Evolutionary conservation across 2,113 vertebrate species (phyloP), one percentile per base, ranked within the genome.

Genomic region (Oceanodroma tethys): DNA sequence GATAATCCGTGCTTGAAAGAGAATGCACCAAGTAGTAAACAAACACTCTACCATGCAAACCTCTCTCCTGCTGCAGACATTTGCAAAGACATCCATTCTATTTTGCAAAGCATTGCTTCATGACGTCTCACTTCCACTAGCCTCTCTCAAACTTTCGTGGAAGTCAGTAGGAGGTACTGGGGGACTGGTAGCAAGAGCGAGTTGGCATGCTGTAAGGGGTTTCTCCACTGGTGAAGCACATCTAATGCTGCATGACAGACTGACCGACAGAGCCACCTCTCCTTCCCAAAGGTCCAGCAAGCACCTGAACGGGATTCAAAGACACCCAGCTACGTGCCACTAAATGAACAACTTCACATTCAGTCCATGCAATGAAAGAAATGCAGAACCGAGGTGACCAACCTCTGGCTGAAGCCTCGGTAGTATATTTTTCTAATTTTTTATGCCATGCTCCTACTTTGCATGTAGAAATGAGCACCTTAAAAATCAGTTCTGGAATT

Each of bases 401-500:
- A 15, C 4, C 47, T 58, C 59, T 71, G 26, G 10, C 25, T 72
- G 73, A 75, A 71, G 65, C 38, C 63, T 47, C 26, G 13, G 22
- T 9, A 2, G 1, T 11, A 1, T 26, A 8, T 59, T 80, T 68
- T 60, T 52, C 74, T 34, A 0, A 36, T 25, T 63, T 26, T 87
- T 70, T 18, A 71, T 55, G 43, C 42, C 34, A 59, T 6, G 13
- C 10, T 72, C 20, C 45, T 75, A 68, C 56, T 23, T 60, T 52
- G 27, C 25, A 16, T 7, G 16, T 13, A 91, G 60, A 75, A 95
- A 75, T n/a, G 18, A 80, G 34, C 59, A 85, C 47, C 73, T 81
- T 45, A 52, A 94, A 84, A 91, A 75, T 88, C 74, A 66, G 53
- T 79, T 80, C 36, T 73, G 78, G 62, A 87, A 72, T 87, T 94